Evolutionary conservation across 2,113 vertebrate species (phyloP).

Genomic region (Laterallus jamaicensis): DNA sequence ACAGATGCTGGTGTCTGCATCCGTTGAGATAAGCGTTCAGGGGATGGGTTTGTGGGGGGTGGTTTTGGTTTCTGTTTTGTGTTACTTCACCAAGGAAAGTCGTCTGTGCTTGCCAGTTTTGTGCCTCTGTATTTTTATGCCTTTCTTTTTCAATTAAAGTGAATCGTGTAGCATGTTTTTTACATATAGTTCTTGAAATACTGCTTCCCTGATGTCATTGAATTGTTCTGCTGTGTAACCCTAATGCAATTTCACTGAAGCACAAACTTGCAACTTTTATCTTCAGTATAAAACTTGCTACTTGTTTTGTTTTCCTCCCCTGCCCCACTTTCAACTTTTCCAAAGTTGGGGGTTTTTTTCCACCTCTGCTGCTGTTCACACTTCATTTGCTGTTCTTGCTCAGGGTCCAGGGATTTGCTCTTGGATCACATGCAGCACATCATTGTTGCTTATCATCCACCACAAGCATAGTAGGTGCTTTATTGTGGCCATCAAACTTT

Average conservation of each 20-base stretch:
- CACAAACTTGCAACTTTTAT: not conserved
- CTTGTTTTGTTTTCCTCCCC: not conserved
- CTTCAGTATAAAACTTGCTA: not conserved
- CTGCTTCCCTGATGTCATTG: not conserved
- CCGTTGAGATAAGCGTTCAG: not conserved
- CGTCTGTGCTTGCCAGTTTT: not conserved
- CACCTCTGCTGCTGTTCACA: not conserved
- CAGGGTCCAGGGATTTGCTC: not conserved
- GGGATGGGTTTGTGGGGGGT: not conserved
- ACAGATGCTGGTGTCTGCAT: not conserved
- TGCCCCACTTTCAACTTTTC: not conserved
- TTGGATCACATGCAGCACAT: not conserved
- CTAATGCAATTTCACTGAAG: not conserved
- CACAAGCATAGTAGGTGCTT: accelerated
- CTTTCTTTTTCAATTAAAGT: not conserved
- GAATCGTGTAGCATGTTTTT: not conserved
- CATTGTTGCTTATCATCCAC: not conserved
- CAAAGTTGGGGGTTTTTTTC: not conserved
- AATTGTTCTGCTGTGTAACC: not conserved
- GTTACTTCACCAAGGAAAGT: not conserved
- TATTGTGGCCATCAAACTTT: not conserved
- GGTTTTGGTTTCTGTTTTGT: not conserved
- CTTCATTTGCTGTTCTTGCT: not conserved
- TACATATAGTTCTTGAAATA: not conserved
- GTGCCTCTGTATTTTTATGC: not conserved